These are phyloP conservation scores for Stenodera caucasica DNA, from an alignment of 2,888 invertebrate species.

Conservation along the genomic window DNA sequence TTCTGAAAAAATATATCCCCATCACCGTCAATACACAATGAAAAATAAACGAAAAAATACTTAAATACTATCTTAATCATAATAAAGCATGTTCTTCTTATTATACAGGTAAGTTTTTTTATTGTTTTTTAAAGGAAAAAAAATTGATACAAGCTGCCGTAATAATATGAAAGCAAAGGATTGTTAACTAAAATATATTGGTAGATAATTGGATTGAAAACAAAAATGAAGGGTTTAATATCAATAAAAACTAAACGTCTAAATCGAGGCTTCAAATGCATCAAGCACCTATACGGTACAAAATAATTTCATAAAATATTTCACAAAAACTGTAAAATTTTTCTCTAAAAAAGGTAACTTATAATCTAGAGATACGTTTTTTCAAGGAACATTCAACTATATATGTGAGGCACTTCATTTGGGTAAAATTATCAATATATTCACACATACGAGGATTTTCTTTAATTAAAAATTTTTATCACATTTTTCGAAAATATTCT, in stretches of 20 bases:
- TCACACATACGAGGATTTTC: conserved; percentile 34
- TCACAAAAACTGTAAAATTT: conserved; percentile 28
- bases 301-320: conserved; percentile 19
- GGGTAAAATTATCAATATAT: conserved; percentile 39
- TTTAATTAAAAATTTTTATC: conserved; percentile 23
- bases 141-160: conserved; percentile 26
- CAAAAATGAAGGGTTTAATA: conserved; percentile 6
- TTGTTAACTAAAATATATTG: conserved; percentile 1
- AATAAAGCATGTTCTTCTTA: conserved; percentile 35
- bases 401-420: conserved; percentile 43
- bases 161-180: conserved; percentile 22
- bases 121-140: conserved; percentile 9
- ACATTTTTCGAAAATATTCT: conserved; percentile 23
- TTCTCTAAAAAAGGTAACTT: conserved; percentile 35
- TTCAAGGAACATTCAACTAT: conserved; percentile 43
- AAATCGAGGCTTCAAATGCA: conserved; percentile 15
- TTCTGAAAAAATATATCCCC: conserved; percentile 40
- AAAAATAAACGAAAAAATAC: conserved; percentile 27
- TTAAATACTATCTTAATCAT: conserved; percentile 29
- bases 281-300: conserved; percentile 24
- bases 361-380: conserved; percentile 31
- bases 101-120: conserved; percentile 23
- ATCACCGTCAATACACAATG: conserved; percentile 35
- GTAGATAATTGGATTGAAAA: neutral
- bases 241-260: neutral